Evolutionary conservation across 2,888 invertebrate genomes (phyloP).

Genomic region (Hyposoter didymator): DNA sequence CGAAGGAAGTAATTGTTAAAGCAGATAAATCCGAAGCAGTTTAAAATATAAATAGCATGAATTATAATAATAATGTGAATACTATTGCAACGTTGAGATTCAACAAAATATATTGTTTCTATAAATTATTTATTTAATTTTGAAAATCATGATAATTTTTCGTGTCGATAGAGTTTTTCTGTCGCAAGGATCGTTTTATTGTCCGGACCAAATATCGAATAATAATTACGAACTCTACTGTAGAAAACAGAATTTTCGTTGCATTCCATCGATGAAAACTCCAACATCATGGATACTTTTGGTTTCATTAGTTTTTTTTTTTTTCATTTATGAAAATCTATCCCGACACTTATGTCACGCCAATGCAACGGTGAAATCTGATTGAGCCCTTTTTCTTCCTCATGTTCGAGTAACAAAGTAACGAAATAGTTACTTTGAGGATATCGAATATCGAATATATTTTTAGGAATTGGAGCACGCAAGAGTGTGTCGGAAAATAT

Average conservation of each 20-base stretch:
- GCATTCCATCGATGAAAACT: too few species aligned
- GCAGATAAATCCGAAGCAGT: background rate
- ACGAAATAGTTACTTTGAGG: background rate
- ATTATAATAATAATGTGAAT: too few species aligned
- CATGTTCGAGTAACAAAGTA: background rate
- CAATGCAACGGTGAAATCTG: background rate
- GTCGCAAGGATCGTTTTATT: too few species aligned
- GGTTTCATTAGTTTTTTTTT: background rate
- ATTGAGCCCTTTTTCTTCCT: background rate
- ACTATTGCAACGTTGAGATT: too few species aligned
- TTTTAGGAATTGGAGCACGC: conserved; percentile 14
- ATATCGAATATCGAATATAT: background rate
- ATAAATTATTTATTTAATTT: too few species aligned
- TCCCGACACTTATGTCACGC: background rate
- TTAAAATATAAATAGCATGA: background rate
- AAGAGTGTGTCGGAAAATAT: conserved; percentile 43
- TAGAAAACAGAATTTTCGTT: too few species aligned
- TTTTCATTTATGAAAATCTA: background rate
- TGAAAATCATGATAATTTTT: too few species aligned
- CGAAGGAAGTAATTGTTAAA: background rate
- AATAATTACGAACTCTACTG: too few species aligned
- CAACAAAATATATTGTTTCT: too few species aligned
- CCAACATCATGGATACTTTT: too few species aligned
- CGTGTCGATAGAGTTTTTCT: too few species aligned
- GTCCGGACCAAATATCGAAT: too few species aligned